Conservation (phyloP, 2,888 invertebrate genomes). For the Acleris holmiana region DNA sequence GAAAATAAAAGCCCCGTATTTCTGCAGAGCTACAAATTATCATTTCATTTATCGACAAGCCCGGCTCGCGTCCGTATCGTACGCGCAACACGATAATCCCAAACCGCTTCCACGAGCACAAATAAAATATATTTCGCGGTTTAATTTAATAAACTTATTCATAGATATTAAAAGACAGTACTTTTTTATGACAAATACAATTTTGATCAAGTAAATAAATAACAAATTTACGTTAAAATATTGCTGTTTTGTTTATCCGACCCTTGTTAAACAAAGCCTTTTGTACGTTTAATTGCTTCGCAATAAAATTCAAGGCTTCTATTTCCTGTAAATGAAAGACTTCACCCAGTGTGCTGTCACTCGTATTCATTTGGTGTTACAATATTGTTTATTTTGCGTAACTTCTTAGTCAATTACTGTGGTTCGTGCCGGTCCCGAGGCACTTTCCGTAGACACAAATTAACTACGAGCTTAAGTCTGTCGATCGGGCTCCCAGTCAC, state of each 20-base stretch:
- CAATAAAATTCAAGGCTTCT: conserved; percentile 7
- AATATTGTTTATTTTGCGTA: conserved; percentile 56
- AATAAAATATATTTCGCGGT: background rate
- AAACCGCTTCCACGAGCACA: conserved; percentile 1
- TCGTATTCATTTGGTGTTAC: conserved; percentile 52
- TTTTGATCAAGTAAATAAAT: no score
- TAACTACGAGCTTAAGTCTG: conserved; percentile 61
- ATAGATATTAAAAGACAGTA: no score
- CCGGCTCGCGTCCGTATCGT: conserved; percentile 9
- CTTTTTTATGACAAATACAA: no score
- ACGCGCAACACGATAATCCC: conserved; percentile 25
- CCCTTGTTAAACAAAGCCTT: background rate
- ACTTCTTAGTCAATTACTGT: conserved; percentile 65
- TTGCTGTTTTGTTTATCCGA: no score
- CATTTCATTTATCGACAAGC: conserved; percentile 28
- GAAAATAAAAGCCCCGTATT: conserved; percentile 28
- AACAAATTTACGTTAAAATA: no score
- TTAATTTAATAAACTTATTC: no score
- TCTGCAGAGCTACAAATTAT: conserved; percentile 34
- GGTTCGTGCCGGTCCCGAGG: conserved; percentile 62
- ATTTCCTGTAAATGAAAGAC: conserved; percentile 29
- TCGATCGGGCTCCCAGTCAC: conserved; percentile 67
- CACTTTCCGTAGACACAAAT: conserved; percentile 64
- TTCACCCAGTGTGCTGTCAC: background rate
- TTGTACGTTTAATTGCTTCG: conserved; percentile 10